These are phyloP conservation scores for Pseudorhombus dupliciocellatus DNA, from an alignment of 2,113 vertebrate genomes.

Conservation along the genomic window DNA sequence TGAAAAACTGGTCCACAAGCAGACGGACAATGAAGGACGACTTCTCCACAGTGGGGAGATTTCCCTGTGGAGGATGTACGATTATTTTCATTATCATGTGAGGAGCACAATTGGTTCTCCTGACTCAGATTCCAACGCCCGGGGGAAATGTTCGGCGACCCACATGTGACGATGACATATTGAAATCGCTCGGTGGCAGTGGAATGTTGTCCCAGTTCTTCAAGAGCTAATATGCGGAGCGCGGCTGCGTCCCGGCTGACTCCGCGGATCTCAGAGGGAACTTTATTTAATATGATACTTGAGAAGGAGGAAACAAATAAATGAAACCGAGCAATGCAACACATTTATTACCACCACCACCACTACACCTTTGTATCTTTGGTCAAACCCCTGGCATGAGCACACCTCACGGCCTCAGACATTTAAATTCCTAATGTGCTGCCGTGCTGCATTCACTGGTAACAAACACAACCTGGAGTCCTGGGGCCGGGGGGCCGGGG, in stretches of 20 bases:
- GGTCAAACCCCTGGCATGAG: not conserved
- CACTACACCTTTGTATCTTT: not conserved
- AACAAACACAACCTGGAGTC: not conserved
- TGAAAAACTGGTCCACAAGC: not conserved
- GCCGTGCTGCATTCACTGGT: not conserved
- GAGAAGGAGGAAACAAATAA: conserved; percentile 60
- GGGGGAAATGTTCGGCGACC: conserved; percentile 2
- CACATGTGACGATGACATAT: conserved; percentile 14
- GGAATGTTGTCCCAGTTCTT: conserved; percentile 45
- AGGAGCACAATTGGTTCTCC: conserved; percentile 28
- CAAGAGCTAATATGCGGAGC: conserved; percentile 53
- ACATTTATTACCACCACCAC: conserved; percentile 49
- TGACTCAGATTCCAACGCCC: conserved; percentile 1
- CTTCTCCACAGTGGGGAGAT: conserved; percentile 4
- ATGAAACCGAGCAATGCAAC: conserved; percentile 50
- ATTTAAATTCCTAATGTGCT: not conserved
- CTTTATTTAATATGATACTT: conserved; percentile 65
- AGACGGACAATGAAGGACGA: not conserved
- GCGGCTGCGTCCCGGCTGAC: conserved; percentile 43
- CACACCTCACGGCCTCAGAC: not conserved
- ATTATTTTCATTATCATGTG: conserved; percentile 34
- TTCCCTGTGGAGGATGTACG: conserved; percentile 35
- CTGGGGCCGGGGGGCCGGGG: no score
- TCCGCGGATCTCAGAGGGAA: conserved; percentile 52
- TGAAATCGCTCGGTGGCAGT: conserved; percentile 33